Percentiles rank a stretch among this genome's conserved stretches.
phyloP scores from a whole-genome alignment of 2,888 invertebrate genomes.

The Stenotaenia linearis region DNA sequence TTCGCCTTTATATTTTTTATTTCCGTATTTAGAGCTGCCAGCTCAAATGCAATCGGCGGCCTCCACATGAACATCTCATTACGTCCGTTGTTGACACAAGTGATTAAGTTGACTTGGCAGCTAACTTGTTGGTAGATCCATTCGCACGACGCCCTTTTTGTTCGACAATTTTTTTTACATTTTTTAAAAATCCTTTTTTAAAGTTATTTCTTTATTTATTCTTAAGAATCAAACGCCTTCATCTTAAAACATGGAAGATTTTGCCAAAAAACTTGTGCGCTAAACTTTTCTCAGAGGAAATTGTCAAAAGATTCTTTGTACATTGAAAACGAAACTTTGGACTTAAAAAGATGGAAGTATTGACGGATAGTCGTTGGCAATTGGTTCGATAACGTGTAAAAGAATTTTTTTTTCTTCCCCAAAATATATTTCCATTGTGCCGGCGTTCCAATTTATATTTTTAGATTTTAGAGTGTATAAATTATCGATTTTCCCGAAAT shows the following conservation, averaged over 20 bases:
- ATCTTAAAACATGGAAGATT: not conserved
- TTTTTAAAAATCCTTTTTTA: too few species aligned
- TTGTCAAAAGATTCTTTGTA: not conserved
- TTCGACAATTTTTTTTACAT: not conserved
- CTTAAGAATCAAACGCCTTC: not conserved
- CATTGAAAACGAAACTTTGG: not conserved
- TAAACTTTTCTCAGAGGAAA: not conserved
- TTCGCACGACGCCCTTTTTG: not conserved
- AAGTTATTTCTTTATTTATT: not conserved
- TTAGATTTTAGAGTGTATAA: not conserved
- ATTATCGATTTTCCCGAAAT: not conserved
- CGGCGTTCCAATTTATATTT: too few species aligned
- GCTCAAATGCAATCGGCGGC: not conserved
- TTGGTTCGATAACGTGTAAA: not conserved
- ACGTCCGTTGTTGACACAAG: constrained; percentile 17
- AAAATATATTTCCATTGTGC: too few species aligned
- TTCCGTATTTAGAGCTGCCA: not conserved
- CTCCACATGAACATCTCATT: constrained; percentile 7
- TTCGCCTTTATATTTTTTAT: not conserved
- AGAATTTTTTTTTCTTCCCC: not conserved
- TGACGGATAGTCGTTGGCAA: not conserved
- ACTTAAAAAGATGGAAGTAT: not conserved
- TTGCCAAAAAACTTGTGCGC: not conserved
- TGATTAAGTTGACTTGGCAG: constrained; percentile 18
- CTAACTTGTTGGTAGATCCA: constrained; percentile 13